Evolutionary conservation across 2,888 invertebrate genomes (phyloP), one percentile per base, ranked within the genome.

Genomic region (Hymenopus coronatus): DNA sequence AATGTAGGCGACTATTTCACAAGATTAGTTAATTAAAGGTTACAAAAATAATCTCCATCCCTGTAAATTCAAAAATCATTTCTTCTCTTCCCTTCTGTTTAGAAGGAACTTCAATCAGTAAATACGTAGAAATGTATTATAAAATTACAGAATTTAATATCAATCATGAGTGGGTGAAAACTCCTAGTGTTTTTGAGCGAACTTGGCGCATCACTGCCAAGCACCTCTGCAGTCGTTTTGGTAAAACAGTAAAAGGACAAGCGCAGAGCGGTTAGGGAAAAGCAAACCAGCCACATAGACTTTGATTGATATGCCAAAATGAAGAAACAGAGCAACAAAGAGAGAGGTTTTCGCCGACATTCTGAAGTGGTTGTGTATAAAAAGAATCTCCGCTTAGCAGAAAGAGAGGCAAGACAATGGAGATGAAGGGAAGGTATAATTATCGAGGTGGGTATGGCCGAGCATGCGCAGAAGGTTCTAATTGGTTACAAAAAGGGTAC

Each of bases 381-480:
- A 70, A 81, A 28, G 85, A 27, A 82, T 33, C 82, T 9, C n/a
- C 20, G 12, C 70, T 27, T 28, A 20, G 28, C 40, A 30, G 33
- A 82, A 27, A 14, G 14, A 85, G 82, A 28, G n/a, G 81, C 15
- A 25, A 27, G 46, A 82, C 81, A n/a, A 83, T 25, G 27, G 40
- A 27, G 85, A 33, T 33, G 46, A 20, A 40, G 40, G 33, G 84
- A 82, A 88, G 89, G 84, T 81, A 87, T 89, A 89, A 89, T 89
- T 89, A 89, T 88, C 83, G 84, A 84, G 89, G 87, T 88, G 89
- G 89, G 89, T 82, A 89, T 84, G 89, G 87, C 85, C 46, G 81
- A 27, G 89, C 89, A 89, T 89, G 89, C 89, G 89, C 89, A 82
- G 83, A 33, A 86, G 87, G 87, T 84, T 87, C 87, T 89, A 89